A percentile compares a stretch with the other conserved stretches of the same genome.
Conservation (phyloP, 2,797 vertebrate species). For the Channallabes apus region DNA sequence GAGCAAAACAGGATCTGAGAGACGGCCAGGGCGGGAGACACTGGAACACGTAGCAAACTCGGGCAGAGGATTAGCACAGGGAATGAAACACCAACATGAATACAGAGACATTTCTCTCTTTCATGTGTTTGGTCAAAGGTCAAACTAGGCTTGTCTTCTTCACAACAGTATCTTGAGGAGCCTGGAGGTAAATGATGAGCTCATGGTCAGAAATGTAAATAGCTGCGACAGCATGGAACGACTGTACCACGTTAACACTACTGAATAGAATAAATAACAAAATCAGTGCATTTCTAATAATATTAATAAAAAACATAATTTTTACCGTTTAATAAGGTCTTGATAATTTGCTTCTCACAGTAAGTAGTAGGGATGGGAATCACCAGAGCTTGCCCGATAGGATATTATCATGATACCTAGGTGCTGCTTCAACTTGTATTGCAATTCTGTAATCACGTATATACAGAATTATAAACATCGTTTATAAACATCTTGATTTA, state of each 20-base stretch:
- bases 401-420: no score
- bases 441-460: no score
- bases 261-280: background rate
- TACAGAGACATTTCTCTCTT: slow-evolving; percentile 50
- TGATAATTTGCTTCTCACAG: background rate
- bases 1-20: slow-evolving; percentile 43
- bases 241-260: background rate
- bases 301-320: background rate
- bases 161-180: background rate
- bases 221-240: background rate
- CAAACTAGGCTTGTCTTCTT: background rate
- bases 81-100: slow-evolving; percentile 25
- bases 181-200: background rate
- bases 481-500: no score
- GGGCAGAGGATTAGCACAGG: background rate
- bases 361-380: background rate
- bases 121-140: slow-evolving; percentile 9
- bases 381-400: no score
- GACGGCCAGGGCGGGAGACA: background rate
- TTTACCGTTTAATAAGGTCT: background rate
- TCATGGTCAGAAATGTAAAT: background rate
- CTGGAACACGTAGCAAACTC: background rate
- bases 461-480: no score
- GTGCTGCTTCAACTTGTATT: no score
- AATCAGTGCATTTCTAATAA: background rate